Evolutionary conservation across 1,140 invertebrate genomes (phyloP).

Genomic region (Heliothis subflexa): DNA sequence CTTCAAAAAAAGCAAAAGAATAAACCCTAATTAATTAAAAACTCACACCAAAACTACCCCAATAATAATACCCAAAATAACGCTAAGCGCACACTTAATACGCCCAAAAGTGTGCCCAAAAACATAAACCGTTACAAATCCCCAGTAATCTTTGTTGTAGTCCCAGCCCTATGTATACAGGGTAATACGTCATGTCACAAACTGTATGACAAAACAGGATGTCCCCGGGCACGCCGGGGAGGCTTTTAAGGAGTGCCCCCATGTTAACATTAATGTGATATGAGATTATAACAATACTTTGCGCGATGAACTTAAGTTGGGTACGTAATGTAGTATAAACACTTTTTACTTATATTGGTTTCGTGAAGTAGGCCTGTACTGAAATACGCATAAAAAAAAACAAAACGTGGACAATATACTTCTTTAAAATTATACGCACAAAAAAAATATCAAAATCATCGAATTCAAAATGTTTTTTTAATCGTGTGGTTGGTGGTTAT

Average conservation of each 20-base stretch:
- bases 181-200: constrained; percentile 52
- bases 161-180: constrained; percentile 39
- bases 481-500: too few relatives aligned
- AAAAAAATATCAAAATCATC: too few relatives aligned
- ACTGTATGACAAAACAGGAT: constrained; percentile 60
- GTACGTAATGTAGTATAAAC: background rate
- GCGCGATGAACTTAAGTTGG: background rate
- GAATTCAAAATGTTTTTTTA: too few relatives aligned
- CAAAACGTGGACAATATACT: too few relatives aligned
- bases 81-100: background rate
- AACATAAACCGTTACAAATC: constrained; percentile 42
- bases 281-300: constrained; percentile 43
- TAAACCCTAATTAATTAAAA: background rate
- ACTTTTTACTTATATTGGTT: background rate
- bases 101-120: constrained; percentile 9
- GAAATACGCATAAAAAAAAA: too few relatives aligned
- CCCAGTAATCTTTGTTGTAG: constrained; percentile 40
- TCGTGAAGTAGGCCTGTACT: background rate
- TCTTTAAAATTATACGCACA: too few relatives aligned
- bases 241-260: constrained; percentile 60
- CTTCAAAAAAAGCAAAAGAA: background rate
- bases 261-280: constrained; percentile 45
- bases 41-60: background rate
- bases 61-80: background rate
- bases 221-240: constrained; percentile 45